These are phyloP conservation scores for Drosophila emarginata DNA, from an alignment of 2,888 invertebrate genomes.

Conservation along the genomic window DNA sequence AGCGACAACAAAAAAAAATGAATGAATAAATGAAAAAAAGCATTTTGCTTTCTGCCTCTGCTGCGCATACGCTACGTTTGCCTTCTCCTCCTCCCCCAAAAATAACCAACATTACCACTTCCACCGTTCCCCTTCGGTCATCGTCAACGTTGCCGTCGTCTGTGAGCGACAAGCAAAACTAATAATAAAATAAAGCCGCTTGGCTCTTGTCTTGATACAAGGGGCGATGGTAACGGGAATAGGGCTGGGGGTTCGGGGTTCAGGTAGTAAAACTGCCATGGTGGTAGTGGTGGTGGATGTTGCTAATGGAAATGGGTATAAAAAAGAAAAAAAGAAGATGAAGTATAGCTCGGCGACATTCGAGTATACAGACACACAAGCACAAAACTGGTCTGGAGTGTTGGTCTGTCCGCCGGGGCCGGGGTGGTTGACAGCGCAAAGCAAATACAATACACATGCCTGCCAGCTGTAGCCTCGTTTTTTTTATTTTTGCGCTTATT, in stretches of 20 bases:
- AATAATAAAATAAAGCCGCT: slow-evolving; percentile 73
- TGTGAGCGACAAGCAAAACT: slow-evolving; percentile 64
- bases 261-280: slow-evolving; percentile 15
- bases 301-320: slow-evolving; percentile 38
- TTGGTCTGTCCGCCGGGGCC: slow-evolving; percentile 16
- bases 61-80: slow-evolving; percentile 49
- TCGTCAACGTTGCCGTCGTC: slow-evolving; percentile 13
- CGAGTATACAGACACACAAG: slow-evolving; percentile 66
- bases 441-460: slow-evolving; percentile 62
- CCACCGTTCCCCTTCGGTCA: slow-evolving; percentile 1
- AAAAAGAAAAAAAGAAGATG: slow-evolving; percentile 72
- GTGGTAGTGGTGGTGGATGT: slow-evolving; percentile 55
- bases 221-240: background rate
- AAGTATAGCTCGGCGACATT: slow-evolving; percentile 70
- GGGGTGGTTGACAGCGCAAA: slow-evolving; percentile 55
- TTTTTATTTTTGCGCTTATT: slow-evolving; percentile 49
- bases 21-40: slow-evolving; percentile 43
- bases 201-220: slow-evolving; percentile 38
- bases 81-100: slow-evolving; percentile 8
- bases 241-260: slow-evolving; percentile 6
- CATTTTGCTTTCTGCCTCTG: slow-evolving; percentile 40
- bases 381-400: slow-evolving; percentile 57
- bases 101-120: background rate
- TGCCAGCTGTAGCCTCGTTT: slow-evolving; percentile 78
- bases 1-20: slow-evolving; percentile 40